Conservation (phyloP, 2,888 invertebrate species). For the Abscondita cerata region DNA sequence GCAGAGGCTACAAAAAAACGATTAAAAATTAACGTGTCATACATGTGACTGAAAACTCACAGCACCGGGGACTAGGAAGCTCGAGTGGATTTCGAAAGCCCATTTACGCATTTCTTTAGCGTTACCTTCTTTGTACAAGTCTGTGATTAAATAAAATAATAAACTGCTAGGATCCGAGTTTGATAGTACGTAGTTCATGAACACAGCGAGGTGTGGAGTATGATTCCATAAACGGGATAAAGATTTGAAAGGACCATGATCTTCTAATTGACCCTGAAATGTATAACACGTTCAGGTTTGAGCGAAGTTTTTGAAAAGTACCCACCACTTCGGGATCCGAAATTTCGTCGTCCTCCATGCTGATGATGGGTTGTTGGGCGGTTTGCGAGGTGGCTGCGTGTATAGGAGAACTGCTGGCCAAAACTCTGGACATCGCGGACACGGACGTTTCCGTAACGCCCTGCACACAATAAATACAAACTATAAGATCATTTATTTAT, state of each 20-base stretch:
- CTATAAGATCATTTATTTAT: neutral
- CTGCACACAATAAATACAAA: constrained; percentile 38
- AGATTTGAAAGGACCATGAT: constrained; percentile 89
- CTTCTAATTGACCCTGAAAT: constrained; percentile 76
- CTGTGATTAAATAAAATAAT: constrained; percentile 88
- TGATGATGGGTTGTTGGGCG: constrained; percentile 83
- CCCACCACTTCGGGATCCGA: constrained; percentile 84
- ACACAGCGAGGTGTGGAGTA: constrained; percentile 91
- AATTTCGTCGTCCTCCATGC: constrained; percentile 95
- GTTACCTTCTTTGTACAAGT: constrained; percentile 85
- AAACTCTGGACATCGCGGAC: constrained; percentile 46
- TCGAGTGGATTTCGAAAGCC: constrained; percentile 99
- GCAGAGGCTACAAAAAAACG: constrained; percentile 70
- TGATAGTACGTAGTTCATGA: constrained; percentile 88
- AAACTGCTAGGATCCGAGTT: constrained; percentile 75
- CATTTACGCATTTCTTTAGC: constrained; percentile 94
- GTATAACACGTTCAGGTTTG: neutral
- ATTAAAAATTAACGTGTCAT: neutral
- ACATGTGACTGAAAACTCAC: too few species aligned
- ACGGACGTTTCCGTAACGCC: constrained; percentile 54
- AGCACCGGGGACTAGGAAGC: constrained; percentile 90
- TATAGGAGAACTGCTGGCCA: constrained; percentile 55
- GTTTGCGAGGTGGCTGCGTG: constrained; percentile 56
- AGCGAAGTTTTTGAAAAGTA: neutral
- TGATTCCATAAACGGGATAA: constrained; percentile 82